phyloP scores from a whole-genome alignment of 2,888 invertebrate genomes.

The Lepidochitona cinerea region DNA sequence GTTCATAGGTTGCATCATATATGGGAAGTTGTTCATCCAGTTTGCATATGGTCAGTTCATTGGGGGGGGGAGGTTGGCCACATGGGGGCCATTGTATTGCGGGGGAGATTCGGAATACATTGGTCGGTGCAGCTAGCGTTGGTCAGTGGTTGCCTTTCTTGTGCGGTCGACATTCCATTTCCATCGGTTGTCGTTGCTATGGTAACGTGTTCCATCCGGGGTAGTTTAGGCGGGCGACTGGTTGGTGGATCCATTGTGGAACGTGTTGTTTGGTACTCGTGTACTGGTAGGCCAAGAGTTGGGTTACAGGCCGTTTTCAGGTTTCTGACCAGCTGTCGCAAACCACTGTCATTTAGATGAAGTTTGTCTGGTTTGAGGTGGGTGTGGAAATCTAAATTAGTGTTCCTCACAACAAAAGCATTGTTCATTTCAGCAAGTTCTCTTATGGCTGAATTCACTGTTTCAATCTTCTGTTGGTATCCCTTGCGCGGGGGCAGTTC shows the following conservation, averaged over 20 bases:
- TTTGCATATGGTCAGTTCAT: background rate
- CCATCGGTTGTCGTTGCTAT: no score
- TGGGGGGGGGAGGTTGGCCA: background rate
- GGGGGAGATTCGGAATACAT: no score
- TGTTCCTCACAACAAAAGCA: background rate
- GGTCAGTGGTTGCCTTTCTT: no score
- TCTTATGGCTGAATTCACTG: background rate
- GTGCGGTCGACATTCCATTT: no score
- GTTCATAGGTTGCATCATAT: background rate
- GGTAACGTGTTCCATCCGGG: no score
- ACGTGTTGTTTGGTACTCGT: background rate
- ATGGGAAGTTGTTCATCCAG: background rate
- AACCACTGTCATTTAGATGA: background rate
- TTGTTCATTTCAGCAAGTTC: background rate
- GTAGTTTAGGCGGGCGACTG: no score
- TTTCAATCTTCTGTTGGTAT: background rate
- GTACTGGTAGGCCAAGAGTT: background rate
- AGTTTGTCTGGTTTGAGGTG: background rate
- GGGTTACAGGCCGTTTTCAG: background rate
- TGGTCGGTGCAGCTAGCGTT: no score
- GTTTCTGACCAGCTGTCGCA: background rate
- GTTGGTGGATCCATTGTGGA: no score
- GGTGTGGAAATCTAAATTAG: background rate
- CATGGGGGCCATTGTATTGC: background rate
- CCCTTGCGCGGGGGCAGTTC: background rate